Conservation (phyloP, 2,113 vertebrate species). For the Heloderma charlesbogerti region DNA sequence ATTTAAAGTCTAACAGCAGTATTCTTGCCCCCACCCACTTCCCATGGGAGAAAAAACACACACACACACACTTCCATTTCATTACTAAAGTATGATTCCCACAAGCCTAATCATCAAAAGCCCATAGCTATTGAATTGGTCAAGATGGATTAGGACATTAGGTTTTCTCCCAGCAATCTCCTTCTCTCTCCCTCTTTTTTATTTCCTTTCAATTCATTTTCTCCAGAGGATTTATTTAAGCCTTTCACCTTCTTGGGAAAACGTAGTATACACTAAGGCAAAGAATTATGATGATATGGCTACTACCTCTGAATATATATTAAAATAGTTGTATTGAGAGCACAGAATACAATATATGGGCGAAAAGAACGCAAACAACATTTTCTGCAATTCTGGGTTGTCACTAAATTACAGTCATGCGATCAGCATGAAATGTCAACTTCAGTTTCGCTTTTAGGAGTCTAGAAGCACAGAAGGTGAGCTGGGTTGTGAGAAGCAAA, state of each 20-base stretch:
- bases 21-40: neutral
- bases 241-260: conserved; percentile 49
- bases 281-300: conserved; percentile 57
- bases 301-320: conserved; percentile 43
- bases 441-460: conserved; percentile 19
- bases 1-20: neutral
- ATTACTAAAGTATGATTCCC: conserved; percentile 27
- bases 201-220: conserved; percentile 49
- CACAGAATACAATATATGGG: conserved; percentile 27
- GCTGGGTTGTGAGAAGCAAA: neutral
- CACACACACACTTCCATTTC: conserved; percentile 25
- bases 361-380: conserved; percentile 43
- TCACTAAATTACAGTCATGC: conserved; percentile 19
- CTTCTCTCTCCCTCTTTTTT: neutral
- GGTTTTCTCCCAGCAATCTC: conserved; percentile 49
- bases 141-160: conserved; percentile 50
- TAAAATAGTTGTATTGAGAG: conserved; percentile 55
- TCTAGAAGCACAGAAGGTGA: conserved; percentile 18
- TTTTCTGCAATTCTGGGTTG: conserved; percentile 1
- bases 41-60: neutral
- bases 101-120: conserved; percentile 42
- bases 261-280: conserved; percentile 54
- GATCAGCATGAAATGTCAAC: neutral
- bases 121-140: conserved; percentile 44
- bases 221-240: conserved; percentile 65